A percentile compares a stretch with the other conserved stretches of the same genome.
Conservation (phyloP, 2,888 invertebrate genomes). For the Tenthredo distinguenda region DNA sequence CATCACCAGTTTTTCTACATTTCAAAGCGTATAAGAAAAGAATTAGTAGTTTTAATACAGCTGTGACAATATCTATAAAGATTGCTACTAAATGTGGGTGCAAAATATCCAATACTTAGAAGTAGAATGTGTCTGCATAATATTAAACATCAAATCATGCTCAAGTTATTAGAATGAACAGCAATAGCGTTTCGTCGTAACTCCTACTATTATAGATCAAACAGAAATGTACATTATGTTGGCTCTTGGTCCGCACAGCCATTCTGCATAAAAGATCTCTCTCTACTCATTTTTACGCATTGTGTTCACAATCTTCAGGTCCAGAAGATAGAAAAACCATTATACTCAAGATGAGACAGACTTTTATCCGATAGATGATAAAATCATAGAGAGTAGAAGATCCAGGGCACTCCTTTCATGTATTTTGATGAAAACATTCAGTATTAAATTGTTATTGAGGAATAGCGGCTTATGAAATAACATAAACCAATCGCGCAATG, state of each 20-base stretch:
- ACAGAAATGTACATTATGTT: background rate
- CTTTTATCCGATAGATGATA: background rate
- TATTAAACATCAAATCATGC: slow-evolving; percentile 13
- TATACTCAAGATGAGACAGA: background rate
- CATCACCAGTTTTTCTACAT: background rate
- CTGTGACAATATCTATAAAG: background rate
- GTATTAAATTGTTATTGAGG: slow-evolving; percentile 11
- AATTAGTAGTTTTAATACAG: slow-evolving; percentile 2
- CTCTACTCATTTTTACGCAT: background rate
- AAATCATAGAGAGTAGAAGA: background rate
- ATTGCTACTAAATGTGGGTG: slow-evolving; percentile 11
- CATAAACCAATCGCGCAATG: background rate
- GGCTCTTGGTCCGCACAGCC: background rate
- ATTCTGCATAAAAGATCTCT: background rate
- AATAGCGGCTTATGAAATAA: background rate
- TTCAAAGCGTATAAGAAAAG: background rate
- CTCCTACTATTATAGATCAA: slow-evolving; percentile 7
- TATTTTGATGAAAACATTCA: background rate
- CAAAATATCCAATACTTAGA: slow-evolving; percentile 9
- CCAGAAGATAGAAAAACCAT: background rate
- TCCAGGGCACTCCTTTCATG: background rate
- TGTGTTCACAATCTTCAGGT: background rate
- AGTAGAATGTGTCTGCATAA: slow-evolving; percentile 3
- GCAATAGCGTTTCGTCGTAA: background rate
- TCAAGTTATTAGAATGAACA: background rate